phyloP scores from a whole-genome alignment of 2,888 invertebrate genomes.

The Elmis aenea region DNA sequence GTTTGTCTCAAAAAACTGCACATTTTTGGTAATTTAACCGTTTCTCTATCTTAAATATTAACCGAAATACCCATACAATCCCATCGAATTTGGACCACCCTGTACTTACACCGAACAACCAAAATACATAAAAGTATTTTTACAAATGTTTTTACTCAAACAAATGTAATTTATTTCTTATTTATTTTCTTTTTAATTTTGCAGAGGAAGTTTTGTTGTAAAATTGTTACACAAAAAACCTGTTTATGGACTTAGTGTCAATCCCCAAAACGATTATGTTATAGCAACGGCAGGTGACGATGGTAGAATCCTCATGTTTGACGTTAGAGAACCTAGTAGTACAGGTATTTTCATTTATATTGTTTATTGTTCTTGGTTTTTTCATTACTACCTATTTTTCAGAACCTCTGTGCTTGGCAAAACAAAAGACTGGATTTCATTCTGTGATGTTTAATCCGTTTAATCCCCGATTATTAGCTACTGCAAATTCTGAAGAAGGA shows the following conservation, averaged over 20 bases:
- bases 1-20: too few relatives aligned
- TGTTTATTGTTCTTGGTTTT: neutral
- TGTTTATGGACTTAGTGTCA: slow-evolving; percentile 83
- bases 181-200: slow-evolving; percentile 22
- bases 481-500: slow-evolving; percentile 87
- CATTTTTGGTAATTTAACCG: too few relatives aligned
- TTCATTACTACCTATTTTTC: neutral
- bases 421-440: slow-evolving; percentile 76
- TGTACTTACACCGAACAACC: too few relatives aligned
- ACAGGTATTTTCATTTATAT: slow-evolving; percentile 6
- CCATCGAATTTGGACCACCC: too few relatives aligned
- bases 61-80: too few relatives aligned
- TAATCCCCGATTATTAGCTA: slow-evolving; percentile 74
- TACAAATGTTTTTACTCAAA: too few relatives aligned
- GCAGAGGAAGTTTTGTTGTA: slow-evolving; percentile 59
- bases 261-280: slow-evolving; percentile 77
- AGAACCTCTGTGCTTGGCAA: slow-evolving; percentile 64
- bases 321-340: slow-evolving; percentile 60
- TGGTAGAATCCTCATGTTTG: slow-evolving; percentile 81
- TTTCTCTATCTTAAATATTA: too few relatives aligned
- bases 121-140: too few relatives aligned
- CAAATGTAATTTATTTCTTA: slow-evolving; percentile 8
- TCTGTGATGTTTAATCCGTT: slow-evolving; percentile 91
- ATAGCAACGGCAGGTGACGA: slow-evolving; percentile 91
- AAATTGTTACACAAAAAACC: slow-evolving; percentile 82